Base-by-base conservation (phyloP, 1,140 invertebrate species). In the Parapsyche elsis region DNA sequence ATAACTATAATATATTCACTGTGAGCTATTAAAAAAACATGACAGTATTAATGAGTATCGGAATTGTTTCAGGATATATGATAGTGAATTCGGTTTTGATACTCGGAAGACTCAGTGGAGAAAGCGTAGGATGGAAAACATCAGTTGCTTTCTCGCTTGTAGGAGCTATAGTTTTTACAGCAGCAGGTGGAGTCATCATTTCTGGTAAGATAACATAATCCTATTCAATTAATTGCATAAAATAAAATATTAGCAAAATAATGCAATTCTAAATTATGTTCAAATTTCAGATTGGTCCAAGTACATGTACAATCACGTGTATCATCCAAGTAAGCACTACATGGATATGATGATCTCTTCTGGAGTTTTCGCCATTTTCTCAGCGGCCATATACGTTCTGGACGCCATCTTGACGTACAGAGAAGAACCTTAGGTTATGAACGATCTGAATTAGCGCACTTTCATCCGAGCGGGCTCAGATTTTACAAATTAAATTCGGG, bases 61-160 rank as follows among this genome's bases (percentile, higher is more conserved):
- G n/a, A n/a, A 9, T 49, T 71, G 26, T 81, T 79, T 44, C 82
- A 89, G 88, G 88, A 80, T 93, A 90, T 84, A 90, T 94, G 76
- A 87, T 94, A 74, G 92, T 94, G 84, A 93, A 92, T 78, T 84
- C 88, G 0, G 86, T 93, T 0, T 86, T 93, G 45, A 88, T 94
- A 64, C 85, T 92, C 30, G 88, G 90, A 1, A 88, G 92, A 67
- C 83, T 91, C 30, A 84, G 92, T 7, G 91, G 92, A 0, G 93
- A 94, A 84, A 87, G 90, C n/a, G 88, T 92, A 16, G 93, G 93
- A 12, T 93, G 91, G 86, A 89, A 89, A 86, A 92, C 92, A 61
- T 88, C 91, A 5, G 85, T 92, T 10, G 85, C 91, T n/a, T 93
- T 93, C 83, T 90, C 92, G 0, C 84, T 91, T 0, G 83, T 92